Conservation (phyloP, 2,888 invertebrate species). For the Apamea sordens region DNA sequence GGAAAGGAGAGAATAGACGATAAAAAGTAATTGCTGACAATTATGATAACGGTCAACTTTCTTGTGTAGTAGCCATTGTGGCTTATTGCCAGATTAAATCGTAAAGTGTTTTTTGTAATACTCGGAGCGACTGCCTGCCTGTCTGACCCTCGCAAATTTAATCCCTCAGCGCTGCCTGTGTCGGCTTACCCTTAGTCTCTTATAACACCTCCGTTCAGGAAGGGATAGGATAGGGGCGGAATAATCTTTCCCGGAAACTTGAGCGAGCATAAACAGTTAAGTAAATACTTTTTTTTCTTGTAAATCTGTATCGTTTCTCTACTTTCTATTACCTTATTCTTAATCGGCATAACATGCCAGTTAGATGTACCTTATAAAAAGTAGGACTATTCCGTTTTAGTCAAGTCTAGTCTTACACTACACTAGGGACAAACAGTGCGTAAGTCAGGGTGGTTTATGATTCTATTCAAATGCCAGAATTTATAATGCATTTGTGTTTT, state of each 20-base stretch:
- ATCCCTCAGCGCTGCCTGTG: constrained; percentile 6
- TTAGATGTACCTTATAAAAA: constrained; percentile 20
- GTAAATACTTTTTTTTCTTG: constrained; percentile 11
- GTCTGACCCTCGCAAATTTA: constrained; percentile 26
- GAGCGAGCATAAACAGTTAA: neutral
- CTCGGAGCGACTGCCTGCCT: neutral
- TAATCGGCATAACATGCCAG: constrained; percentile 18
- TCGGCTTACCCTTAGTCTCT: constrained; percentile 31
- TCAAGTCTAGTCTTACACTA: constrained; percentile 11
- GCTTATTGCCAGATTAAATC: constrained; percentile 7
- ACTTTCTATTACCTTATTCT: constrained; percentile 25
- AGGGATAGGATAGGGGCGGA: constrained; percentile 22
- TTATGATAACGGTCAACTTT: constrained; percentile 26
- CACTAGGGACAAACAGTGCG: constrained; percentile 2
- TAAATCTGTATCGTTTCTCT: constrained; percentile 22
- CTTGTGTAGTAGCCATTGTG: constrained; percentile 3
- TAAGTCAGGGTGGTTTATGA: constrained; percentile 27
- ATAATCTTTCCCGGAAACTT: constrained; percentile 32
- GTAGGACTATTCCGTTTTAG: constrained; percentile 15
- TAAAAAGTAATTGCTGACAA: constrained; percentile 31
- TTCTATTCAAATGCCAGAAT: constrained; percentile 55
- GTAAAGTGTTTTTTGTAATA: neutral
- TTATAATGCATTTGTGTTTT: constrained; percentile 43
- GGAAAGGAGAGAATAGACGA: constrained; percentile 29
- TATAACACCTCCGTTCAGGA: constrained; percentile 37